Conservation (phyloP, 2,888 invertebrate genomes). For the Trichogramma dendrolimi region DNA sequence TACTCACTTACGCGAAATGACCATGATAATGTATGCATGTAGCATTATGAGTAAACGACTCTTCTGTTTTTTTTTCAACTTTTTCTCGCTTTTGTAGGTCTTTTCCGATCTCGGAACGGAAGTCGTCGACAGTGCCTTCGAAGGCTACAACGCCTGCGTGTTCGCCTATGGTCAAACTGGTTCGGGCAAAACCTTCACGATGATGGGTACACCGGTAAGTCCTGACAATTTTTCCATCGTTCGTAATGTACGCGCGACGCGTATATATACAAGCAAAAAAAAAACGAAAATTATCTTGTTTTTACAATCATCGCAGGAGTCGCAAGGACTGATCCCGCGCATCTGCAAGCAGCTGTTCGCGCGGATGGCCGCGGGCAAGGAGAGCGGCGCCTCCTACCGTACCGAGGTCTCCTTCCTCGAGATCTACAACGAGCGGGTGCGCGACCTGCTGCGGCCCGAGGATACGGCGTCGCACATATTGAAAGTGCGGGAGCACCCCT, state of each 20-base stretch:
- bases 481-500: constrained; percentile 75
- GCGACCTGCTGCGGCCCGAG: constrained; percentile 63
- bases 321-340: constrained; percentile 78
- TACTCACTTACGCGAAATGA: no score
- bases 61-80: neutral
- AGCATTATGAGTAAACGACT: neutral
- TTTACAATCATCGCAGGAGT: constrained; percentile 56
- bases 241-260: neutral
- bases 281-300: neutral
- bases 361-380: constrained; percentile 75
- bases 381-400: constrained; percentile 76
- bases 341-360: constrained; percentile 81
- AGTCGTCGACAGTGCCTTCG: constrained; percentile 76
- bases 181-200: constrained; percentile 86
- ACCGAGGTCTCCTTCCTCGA: constrained; percentile 84
- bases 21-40: no score
- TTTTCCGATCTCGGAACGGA: constrained; percentile 73
- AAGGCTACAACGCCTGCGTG: constrained; percentile 85
- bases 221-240: neutral
- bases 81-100: constrained; percentile 51
- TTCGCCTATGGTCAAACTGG: constrained; percentile 91
- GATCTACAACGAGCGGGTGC: constrained; percentile 81
- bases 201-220: constrained; percentile 78
- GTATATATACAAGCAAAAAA: neutral
- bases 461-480: constrained; percentile 65